phyloP scores from a whole-genome alignment of 1,140 invertebrate genomes.

The Drosophila micromelanica region DNA sequence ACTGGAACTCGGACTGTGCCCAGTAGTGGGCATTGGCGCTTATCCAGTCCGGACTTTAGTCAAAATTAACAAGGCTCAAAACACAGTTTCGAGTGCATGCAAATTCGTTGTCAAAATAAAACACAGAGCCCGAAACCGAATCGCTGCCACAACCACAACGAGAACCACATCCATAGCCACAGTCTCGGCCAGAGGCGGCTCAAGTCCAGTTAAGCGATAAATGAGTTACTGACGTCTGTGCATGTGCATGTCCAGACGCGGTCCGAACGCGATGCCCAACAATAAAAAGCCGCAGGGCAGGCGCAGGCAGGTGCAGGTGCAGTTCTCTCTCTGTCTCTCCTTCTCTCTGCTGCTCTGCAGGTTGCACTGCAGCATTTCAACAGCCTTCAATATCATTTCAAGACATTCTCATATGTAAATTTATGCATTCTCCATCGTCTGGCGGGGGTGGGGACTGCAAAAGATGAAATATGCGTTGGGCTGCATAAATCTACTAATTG shows the following conservation, averaged over 20 bases:
- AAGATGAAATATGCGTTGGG: constrained; percentile 78
- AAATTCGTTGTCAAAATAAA: constrained; percentile 82
- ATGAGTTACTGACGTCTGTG: constrained; percentile 76
- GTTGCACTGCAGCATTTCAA: constrained; percentile 73
- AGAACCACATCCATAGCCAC: background rate
- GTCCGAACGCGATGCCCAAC: constrained; percentile 7
- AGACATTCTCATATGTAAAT: constrained; percentile 79
- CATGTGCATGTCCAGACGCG: constrained; percentile 64
- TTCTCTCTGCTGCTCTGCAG: constrained; percentile 23
- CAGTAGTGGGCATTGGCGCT: constrained; percentile 32
- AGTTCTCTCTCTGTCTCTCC: background rate
- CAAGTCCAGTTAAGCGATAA: constrained; percentile 74
- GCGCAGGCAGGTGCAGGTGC: constrained; percentile 11
- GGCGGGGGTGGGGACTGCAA: constrained; percentile 23
- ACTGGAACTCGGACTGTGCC: too few relatives aligned
- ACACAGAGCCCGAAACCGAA: constrained; percentile 40
- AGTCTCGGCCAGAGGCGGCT: background rate
- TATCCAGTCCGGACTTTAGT: constrained; percentile 63
- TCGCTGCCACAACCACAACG: constrained; percentile 2
- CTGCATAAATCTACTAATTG: constrained; percentile 81
- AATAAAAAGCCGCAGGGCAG: constrained; percentile 37
- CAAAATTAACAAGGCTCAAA: constrained; percentile 82
- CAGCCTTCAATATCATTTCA: constrained; percentile 80
- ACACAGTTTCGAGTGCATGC: constrained; percentile 82
- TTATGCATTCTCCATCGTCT: constrained; percentile 59